phyloP scores from a whole-genome alignment of 2,797 vertebrate genomes.

The Poeciliopsis infans region DNA sequence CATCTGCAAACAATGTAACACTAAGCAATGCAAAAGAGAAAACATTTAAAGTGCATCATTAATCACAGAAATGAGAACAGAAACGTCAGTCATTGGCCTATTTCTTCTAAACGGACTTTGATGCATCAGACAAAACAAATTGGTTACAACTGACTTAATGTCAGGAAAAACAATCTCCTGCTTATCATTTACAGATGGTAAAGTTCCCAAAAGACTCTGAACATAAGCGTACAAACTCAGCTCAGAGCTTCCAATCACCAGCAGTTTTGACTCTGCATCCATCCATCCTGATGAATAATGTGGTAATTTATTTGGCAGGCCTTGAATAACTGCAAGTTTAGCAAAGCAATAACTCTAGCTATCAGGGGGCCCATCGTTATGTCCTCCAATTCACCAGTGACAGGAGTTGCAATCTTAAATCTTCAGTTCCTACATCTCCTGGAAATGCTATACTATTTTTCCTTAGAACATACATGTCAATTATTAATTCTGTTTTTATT shows the following conservation, averaged over 20 bases:
- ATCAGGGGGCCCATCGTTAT: constrained; percentile 13
- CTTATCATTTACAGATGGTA: constrained; percentile 46
- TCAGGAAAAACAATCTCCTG: not conserved
- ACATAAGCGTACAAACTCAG: constrained; percentile 21
- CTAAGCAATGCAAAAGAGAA: not conserved
- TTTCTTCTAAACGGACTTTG: not conserved
- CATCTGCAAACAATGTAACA: not conserved
- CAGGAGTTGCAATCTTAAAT: constrained; percentile 14
- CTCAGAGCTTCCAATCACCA: constrained; percentile 23
- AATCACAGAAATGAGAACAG: not conserved
- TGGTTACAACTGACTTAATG: not conserved
- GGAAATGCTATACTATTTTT: constrained; percentile 27
- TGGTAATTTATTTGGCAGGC: constrained; percentile 44
- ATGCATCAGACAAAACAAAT: not conserved
- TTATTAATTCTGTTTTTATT: constrained; percentile 47
- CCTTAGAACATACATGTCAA: constrained; percentile 44
- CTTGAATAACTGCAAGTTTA: constrained; percentile 35
- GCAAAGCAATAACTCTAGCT: constrained; percentile 29
- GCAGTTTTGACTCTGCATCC: constrained; percentile 18
- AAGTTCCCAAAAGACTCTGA: constrained; percentile 34
- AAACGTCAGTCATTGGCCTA: not conserved
- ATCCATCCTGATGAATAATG: constrained; percentile 35
- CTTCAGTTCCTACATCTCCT: constrained; percentile 34
- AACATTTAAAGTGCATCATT: not conserved
- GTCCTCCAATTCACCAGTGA: constrained; percentile 30